These are phyloP conservation scores for Malurus cyaneus DNA, from an alignment of 2,113 vertebrate genomes.

Conservation along the genomic window DNA sequence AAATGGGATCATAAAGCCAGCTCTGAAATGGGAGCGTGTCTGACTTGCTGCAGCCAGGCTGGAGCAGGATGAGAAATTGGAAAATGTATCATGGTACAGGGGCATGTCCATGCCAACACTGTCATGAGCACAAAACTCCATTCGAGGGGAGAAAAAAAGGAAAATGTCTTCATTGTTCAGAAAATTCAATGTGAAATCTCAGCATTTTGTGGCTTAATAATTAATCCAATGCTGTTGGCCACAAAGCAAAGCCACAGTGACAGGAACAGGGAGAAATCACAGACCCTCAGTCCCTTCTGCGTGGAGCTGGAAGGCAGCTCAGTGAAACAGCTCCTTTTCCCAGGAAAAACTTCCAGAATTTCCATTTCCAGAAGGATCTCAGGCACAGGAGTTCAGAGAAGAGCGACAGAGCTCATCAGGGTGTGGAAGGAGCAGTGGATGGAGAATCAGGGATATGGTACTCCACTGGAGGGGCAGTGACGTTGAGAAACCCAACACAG, in stretches of 20 bases:
- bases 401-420: neutral
- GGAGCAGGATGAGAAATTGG: neutral
- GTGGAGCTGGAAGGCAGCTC: neutral
- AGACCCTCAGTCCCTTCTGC: neutral
- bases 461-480: neutral
- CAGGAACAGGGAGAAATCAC: neutral
- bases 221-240: neutral
- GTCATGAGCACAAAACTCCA: neutral
- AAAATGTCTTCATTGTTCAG: neutral
- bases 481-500: neutral
- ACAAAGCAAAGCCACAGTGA: neutral
- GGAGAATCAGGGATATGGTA: neutral
- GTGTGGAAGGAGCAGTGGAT: neutral
- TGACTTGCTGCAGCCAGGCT: neutral
- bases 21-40: accelerated
- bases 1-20: neutral
- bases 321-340: neutral
- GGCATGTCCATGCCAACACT: neutral
- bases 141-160: neutral
- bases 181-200: neutral
- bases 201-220: neutral
- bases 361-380: neutral
- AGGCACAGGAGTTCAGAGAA: neutral
- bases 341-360: neutral
- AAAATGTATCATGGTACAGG: neutral